Evolutionary conservation across 2,113 vertebrate species (phyloP), one percentile per base, ranked within the genome.

Genomic region (Nymphicus hollandicus): DNA sequence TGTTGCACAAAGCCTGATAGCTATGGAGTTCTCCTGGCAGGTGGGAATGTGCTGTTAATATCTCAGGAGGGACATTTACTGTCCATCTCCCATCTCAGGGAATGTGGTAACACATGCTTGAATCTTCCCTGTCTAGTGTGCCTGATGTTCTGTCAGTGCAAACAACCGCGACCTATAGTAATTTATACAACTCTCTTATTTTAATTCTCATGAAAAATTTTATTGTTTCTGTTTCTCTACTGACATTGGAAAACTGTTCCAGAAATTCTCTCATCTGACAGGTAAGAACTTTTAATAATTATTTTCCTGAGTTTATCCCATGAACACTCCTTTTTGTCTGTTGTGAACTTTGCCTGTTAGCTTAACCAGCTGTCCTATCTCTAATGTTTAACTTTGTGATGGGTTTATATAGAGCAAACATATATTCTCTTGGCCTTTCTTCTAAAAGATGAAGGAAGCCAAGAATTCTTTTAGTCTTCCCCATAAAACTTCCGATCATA

Each of bases 361-460:
- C 58, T 92, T 81, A 46, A 68, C 61, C 10, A 87, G 50, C 31
- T 50, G 24, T 84, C 89, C 35, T 84, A 3, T 52, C 52, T 91
- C 52, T 79, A 64, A 68, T 58, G 22, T 94, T 91, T 76, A 81
- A 64, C 16, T 77, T 33, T 71, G 35, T 68, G 61, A 76, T 91
- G 46, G 60, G 27, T 76, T 96, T 79, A 47, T n/a, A 18, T 28
- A 58, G 7, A 77, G 31, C 27, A 96, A 92, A 81, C 14, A 7
- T 61, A 33, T 39, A 37, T 81, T 12, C 17, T 86, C 28, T 70
- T 53, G 22, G 31, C 15, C 68, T 73, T 76, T 84, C 37, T 49
- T 78, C 46, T 84, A 50, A 71, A 33, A 87, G 22, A 50, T 46
- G 53, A 61, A 79, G 37, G 35, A 82, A 91, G 31, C 8, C 60